Percentiles rank a stretch among this genome's conserved stretches.
Evolutionary conservation across 2,797 vertebrate genomes (phyloP).

Genomic region (Echeneis naucrates): DNA sequence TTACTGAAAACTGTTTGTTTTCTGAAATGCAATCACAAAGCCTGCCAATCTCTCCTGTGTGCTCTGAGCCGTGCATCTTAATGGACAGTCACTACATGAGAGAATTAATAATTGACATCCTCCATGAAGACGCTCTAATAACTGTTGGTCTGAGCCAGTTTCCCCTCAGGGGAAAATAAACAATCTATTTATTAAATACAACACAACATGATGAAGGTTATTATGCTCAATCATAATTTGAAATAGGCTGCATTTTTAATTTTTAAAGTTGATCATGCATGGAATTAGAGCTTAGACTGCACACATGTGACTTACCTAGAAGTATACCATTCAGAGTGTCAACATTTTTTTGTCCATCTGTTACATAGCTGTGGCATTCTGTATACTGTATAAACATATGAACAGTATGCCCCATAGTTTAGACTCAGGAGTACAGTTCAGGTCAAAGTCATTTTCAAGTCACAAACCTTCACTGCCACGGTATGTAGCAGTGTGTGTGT

Average conservation of each 20-base stretch:
- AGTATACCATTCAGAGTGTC: slow-evolving; percentile 7
- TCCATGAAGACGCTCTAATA: slow-evolving; percentile 80
- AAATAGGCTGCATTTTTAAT: slow-evolving; percentile 45
- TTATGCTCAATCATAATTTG: slow-evolving; percentile 39
- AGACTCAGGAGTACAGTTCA: neutral
- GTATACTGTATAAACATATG: no score
- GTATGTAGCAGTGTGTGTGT: slow-evolving; percentile 8
- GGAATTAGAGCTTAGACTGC: slow-evolving; percentile 11
- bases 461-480: neutral
- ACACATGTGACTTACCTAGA: slow-evolving; percentile 28
- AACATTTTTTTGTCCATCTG: slow-evolving; percentile 10
- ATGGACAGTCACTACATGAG: slow-evolving; percentile 79
- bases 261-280: slow-evolving; percentile 51
- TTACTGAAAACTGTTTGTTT: slow-evolving; percentile 66
- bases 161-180: slow-evolving; percentile 65
- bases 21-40: slow-evolving; percentile 63
- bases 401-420: neutral
- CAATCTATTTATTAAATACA: slow-evolving; percentile 75
- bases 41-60: slow-evolving; percentile 56
- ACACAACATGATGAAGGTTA: slow-evolving; percentile 63
- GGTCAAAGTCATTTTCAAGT: neutral
- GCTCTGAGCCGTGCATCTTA: slow-evolving; percentile 73
- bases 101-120: slow-evolving; percentile 85
- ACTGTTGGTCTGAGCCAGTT: slow-evolving; percentile 63
- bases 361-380: no score